A percentile compares a stretch with the other conserved stretches of the same genome.
Conservation (phyloP, 2,888 invertebrate species). For the Erebia aethiops region DNA sequence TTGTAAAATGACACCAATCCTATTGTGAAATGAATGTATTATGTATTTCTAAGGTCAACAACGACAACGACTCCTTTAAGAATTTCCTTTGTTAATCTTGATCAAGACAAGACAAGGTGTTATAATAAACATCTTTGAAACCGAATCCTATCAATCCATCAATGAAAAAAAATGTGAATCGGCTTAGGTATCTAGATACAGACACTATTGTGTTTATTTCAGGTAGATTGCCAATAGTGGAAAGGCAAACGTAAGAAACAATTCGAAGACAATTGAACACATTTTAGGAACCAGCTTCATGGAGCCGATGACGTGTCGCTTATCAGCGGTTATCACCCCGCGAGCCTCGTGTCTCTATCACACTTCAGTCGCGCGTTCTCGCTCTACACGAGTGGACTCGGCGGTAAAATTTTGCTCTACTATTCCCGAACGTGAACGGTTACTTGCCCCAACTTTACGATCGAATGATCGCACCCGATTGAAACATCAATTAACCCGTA, state of each 20-base stretch:
- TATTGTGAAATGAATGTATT: background rate
- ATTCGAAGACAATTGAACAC: constrained; percentile 27
- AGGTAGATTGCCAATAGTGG: constrained; percentile 1
- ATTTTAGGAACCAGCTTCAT: constrained; percentile 51
- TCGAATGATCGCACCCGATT: constrained; percentile 22
- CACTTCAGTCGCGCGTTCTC: constrained; percentile 69
- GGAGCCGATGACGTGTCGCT: constrained; percentile 64
- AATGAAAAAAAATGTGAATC: background rate
- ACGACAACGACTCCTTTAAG: no score
- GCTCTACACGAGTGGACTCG: constrained; percentile 60
- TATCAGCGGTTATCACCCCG: constrained; percentile 78
- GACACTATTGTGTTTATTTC: no score
- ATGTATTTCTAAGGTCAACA: no score
- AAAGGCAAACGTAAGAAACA: constrained; percentile 7
- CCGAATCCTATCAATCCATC: no score
- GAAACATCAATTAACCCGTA: constrained; percentile 5
- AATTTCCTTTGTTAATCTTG: no score
- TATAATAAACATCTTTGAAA: no score
- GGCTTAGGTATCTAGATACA: background rate
- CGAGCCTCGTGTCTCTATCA: constrained; percentile 59
- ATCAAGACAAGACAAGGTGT: no score
- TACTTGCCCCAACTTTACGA: constrained; percentile 30
- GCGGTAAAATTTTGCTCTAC: constrained; percentile 42
- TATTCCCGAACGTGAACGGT: constrained; percentile 45
- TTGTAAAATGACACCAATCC: background rate